A percentile compares a stretch with the other conserved stretches of the same genome.
Conservation (phyloP, 2,113 vertebrate species). For the Anarrhichthys ocellatus region DNA sequence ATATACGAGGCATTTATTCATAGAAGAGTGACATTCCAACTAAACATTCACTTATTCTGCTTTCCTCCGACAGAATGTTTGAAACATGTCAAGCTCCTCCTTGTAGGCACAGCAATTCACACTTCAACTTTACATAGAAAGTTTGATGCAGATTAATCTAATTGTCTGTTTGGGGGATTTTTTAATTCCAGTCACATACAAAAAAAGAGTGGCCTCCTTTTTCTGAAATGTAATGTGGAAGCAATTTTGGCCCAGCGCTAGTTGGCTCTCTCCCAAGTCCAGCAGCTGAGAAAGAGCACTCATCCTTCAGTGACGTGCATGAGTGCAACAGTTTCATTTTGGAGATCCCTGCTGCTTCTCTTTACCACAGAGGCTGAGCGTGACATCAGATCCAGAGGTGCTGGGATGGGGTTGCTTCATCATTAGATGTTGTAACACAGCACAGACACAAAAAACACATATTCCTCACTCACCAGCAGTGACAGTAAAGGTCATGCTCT, state of each 20-base stretch:
- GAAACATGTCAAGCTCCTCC: slow-evolving; percentile 3
- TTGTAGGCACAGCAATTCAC: background rate
- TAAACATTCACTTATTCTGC: background rate
- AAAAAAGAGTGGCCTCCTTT: slow-evolving; percentile 31
- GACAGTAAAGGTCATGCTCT: background rate
- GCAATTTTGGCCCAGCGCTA: slow-evolving; percentile 61
- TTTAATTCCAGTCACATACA: background rate
- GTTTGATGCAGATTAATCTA: slow-evolving; percentile 15
- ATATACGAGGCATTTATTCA: background rate
- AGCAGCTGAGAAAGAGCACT: slow-evolving; percentile 71
- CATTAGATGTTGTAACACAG: slow-evolving; percentile 47
- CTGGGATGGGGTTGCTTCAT: slow-evolving; percentile 19
- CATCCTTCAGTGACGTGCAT: slow-evolving; percentile 58
- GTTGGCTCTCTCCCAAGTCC: slow-evolving; percentile 52
- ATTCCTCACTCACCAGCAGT: slow-evolving; percentile 9
- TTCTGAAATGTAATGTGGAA: slow-evolving; percentile 75
- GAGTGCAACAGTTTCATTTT: slow-evolving; percentile 38
- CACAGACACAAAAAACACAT: slow-evolving; percentile 25
- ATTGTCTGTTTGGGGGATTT: background rate
- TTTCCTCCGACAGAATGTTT: slow-evolving; percentile 6
- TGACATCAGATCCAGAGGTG: slow-evolving; percentile 60
- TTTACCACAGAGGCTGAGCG: slow-evolving; percentile 56
- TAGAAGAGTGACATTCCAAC: background rate
- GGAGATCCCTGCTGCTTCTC: slow-evolving; percentile 58
- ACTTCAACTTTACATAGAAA: background rate